Evolutionary conservation across 1,140 invertebrate species (phyloP), one percentile per base, ranked within the genome.

Genomic region (Bombus turneri): DNA sequence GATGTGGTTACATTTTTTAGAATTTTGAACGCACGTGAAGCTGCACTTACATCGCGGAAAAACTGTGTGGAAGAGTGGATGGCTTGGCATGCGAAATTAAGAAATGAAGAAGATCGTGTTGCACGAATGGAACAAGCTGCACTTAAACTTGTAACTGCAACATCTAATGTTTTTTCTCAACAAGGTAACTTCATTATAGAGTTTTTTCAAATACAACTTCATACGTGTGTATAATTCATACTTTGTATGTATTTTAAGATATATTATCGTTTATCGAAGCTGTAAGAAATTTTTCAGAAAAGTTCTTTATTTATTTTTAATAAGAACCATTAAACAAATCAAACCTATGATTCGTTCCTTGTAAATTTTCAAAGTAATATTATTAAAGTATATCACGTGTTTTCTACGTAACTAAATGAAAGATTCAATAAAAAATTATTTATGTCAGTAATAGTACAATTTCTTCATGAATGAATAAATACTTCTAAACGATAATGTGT

Each of bases 41-140:
- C 93, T 73, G 94, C 93, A 83, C 92, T 95, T 69, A 90, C 91
- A 15, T 93, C 94, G 43, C 92, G 95, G 64, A 94, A 94, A 86
- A 95, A 94, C 77, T 95, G 94, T 84, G 94, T 95, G 13, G 93
- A 95, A 77, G 93, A 95, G 83, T 95, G 93, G 94, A 95, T 95
- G 76, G 94, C 94, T 53, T 95, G 94, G 94, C 94, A 95, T 86
- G 91, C 94, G 34, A 93, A 92, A 83, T 90, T 95, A 69, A 93
- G 92, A 80, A 93, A 93, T 15, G 94, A 95, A 81, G 95, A 95
- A 77, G 93, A 93, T 72, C 93, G 93, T 79, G 93, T 95, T 39
- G 91, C 92, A 83, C 94, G 92, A 80, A 95, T 95, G 95, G 95
- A 95, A 91, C 91, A 95, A 64, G 91, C 94, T 77, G 94, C 94